Evolutionary conservation across 92 coral and sea anemone species (phyloP).

Genomic region (Nematostella vectensis): DNA sequence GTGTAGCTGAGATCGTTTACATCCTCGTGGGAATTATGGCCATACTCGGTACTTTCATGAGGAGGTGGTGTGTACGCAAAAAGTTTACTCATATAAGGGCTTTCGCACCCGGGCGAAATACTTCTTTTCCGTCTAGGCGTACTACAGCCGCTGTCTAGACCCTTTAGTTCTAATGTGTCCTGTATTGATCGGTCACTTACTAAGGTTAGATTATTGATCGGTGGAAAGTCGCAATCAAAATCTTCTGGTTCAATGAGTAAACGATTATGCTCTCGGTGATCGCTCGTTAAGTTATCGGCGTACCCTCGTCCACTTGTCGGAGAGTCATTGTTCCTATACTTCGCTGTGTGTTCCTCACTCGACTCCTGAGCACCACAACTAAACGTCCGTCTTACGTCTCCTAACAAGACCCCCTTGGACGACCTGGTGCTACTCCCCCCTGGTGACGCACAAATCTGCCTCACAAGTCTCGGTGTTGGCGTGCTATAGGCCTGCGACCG

Average conservation of each 20-base stretch:
- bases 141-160: background rate
- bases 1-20: background rate
- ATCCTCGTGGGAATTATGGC: background rate
- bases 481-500: slow-evolving; percentile 11
- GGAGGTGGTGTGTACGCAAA: slow-evolving; percentile 24
- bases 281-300: background rate
- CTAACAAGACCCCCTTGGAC: background rate
- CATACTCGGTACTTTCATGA: background rate
- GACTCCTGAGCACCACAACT: background rate
- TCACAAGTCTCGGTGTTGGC: slow-evolving; percentile 1
- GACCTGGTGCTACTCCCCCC: background rate
- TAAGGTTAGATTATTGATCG: background rate
- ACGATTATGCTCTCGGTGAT: background rate
- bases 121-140: slow-evolving; percentile 3
- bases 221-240: background rate
- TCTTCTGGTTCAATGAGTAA: background rate
- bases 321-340: background rate
- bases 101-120: slow-evolving; percentile 13
- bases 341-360: background rate
- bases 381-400: background rate
- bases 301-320: background rate
- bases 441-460: background rate
- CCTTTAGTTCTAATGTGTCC: background rate
- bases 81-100: slow-evolving; percentile 20
- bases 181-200: background rate